These are phyloP conservation scores for Sus cebifrons DNA, from an alignment of 2,797 vertebrate genomes.

Conservation along the genomic window DNA sequence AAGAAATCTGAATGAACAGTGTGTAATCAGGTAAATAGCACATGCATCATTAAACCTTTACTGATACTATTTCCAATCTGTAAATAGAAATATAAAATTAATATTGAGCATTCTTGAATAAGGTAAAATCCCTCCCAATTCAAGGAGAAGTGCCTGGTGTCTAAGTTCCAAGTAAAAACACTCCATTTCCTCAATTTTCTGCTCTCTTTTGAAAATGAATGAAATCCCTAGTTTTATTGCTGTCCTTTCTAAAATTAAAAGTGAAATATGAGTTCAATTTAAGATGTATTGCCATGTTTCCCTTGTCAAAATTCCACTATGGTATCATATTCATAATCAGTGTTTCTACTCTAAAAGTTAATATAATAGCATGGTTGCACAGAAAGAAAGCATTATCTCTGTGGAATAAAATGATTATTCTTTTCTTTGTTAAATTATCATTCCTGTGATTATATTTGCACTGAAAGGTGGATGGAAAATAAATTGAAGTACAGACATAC, in stretches of 20 bases:
- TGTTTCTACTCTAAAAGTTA: background rate
- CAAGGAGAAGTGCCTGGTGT: background rate
- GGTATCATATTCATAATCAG: background rate
- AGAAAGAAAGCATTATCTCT: background rate
- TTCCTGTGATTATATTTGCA: background rate
- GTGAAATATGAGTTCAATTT: constrained; percentile 1
- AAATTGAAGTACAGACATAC: background rate
- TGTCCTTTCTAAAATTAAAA: constrained; percentile 55
- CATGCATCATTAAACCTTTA: background rate
- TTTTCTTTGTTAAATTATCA: background rate
- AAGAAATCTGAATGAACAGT: constrained; percentile 55
- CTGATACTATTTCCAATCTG: background rate
- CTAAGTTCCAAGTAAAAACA: background rate
- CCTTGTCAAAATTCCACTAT: background rate
- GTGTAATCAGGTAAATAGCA: constrained; percentile 3
- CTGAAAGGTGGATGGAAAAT: background rate
- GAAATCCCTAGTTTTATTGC: background rate
- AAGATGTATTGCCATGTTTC: background rate
- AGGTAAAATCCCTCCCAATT: background rate
- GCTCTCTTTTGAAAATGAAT: background rate
- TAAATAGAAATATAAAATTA: constrained; percentile 27
- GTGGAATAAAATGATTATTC: background rate
- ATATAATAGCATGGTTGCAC: background rate
- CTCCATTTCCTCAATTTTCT: background rate
- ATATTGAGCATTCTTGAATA: background rate